Conservation (phyloP, 2,888 invertebrate genomes). For the Platycheirus rosarum region DNA sequence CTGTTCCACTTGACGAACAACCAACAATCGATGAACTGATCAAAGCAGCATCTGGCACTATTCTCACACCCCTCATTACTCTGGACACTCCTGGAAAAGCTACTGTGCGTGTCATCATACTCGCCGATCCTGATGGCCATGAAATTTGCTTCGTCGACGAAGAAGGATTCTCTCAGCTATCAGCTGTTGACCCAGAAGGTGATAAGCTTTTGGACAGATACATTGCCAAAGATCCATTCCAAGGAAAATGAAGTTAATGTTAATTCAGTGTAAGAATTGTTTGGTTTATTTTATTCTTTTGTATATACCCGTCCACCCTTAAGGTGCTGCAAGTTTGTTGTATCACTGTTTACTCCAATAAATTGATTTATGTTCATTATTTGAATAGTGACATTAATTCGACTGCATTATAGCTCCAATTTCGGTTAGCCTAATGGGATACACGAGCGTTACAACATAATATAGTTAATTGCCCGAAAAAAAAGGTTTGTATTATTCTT, state of each 20-base stretch:
- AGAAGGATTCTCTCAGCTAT: conserved; percentile 94
- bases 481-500: background rate
- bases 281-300: conserved; percentile 13
- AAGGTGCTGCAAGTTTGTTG: conserved; percentile 21
- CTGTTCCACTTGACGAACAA: conserved; percentile 91
- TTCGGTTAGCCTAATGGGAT: background rate
- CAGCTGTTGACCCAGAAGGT: conserved; percentile 92
- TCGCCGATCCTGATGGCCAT: conserved; percentile 98
- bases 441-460: background rate
- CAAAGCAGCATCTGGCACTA: conserved; percentile 87
- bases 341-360: conserved; percentile 37
- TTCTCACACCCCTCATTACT: conserved; percentile 94
- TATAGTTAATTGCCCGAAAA: conserved; percentile 16
- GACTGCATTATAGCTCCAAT: background rate
- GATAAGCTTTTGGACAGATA: conserved; percentile 90
- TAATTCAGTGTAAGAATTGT: conserved; percentile 23
- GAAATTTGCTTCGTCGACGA: conserved; percentile 99
- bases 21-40: conserved; percentile 89
- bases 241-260: conserved; percentile 75
- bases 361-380: conserved; percentile 46
- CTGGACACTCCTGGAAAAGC: conserved; percentile 99
- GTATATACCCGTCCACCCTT: background rate
- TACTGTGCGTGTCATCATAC: conserved; percentile 96
- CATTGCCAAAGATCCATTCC: conserved; percentile 84
- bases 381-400: conserved; percentile 23